phyloP scores from a whole-genome alignment of 2,888 invertebrate genomes.

The Enoplolaimus lenunculus region DNA sequence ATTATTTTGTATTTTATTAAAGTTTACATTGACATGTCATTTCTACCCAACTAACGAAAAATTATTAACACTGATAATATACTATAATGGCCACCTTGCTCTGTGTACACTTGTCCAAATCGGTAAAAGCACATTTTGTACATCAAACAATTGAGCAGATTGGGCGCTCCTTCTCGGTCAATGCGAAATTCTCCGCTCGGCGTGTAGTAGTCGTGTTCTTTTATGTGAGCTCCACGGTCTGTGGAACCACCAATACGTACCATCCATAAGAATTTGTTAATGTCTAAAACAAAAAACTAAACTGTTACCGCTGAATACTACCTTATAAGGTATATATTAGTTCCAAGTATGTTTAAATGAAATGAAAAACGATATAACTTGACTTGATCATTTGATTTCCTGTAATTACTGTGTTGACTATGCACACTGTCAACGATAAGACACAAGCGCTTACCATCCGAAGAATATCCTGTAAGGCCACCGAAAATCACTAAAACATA shows the following conservation, averaged over 20 bases:
- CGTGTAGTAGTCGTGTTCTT: slow-evolving; percentile 79
- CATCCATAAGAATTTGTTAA: slow-evolving; percentile 99
- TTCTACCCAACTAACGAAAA: no score
- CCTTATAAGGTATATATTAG: no score
- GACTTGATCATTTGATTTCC: no score
- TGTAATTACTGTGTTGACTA: no score
- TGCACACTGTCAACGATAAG: no score
- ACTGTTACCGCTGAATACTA: no score
- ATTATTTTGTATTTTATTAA: no score
- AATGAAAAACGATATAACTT: no score
- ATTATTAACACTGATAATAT: no score
- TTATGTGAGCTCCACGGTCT: slow-evolving; percentile 79
- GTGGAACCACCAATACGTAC: slow-evolving; percentile 90
- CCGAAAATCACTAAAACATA: slow-evolving; percentile 97
- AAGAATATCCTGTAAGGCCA: slow-evolving; percentile 93
- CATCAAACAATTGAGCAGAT: slow-evolving; percentile 89
- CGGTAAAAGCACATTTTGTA: slow-evolving; percentile 99
- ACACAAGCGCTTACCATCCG: slow-evolving; percentile 66
- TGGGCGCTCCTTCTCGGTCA: slow-evolving; percentile 78
- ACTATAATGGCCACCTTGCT: no score
- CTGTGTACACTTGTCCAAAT: slow-evolving; percentile 73
- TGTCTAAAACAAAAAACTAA: slow-evolving; percentile 51
- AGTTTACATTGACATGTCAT: no score
- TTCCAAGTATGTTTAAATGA: no score
- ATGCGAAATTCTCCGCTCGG: slow-evolving; percentile 85